Base-by-base conservation (phyloP, 2,797 vertebrate genomes). In the Sebastes ruberrimus region DNA sequence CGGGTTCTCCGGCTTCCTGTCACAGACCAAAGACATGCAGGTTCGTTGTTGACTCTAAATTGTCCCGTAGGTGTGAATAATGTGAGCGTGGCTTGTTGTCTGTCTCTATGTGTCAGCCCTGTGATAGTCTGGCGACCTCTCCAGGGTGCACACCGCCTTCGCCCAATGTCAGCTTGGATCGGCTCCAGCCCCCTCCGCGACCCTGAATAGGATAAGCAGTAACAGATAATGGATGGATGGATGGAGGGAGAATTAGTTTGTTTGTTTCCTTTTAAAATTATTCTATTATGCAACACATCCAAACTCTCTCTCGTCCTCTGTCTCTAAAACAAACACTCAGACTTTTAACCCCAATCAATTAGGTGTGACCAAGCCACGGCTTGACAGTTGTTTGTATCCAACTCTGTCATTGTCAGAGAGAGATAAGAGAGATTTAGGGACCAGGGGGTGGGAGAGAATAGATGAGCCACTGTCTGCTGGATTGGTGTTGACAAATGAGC, bases 401-500 rank as follows among this genome's bases (percentile, higher is more conserved):
- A 22, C 78, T 74, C 65, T n/a, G 30, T 65, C 64, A 30, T 2
- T 32, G 53, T 63, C 61, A 52, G 49, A 82, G 32, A 80, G 28
- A 74, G 30, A 61, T 73, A 27, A 30, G 11, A 64, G 27, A 67
- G 59, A 60, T 76, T 55, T 61, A 42, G 52, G 42, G 28, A 70
- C 5, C 38, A 20, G 7, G 11, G 27, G 18, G 33, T 11, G 70
- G 35, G 52, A 42, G 55, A 55, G 59, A 78, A 38, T 6, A 69
- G 28, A 83, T 59, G 14, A 68, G 69, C 23, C 4, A 7, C 52
- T 35, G 35, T 61, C 64, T 66, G 73, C 63, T 71, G 69, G 14
- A 64, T 65, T 56, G 73, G 14, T 80, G 81, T 69, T 85, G 87
- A 88, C 80, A 89, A 83, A 92, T 84, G 71, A 86, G 86, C 69